Evolutionary conservation across 2,113 vertebrate genomes (phyloP), one percentile per base, ranked within the genome.

Genomic region (Callochromis pleurospilus): DNA sequence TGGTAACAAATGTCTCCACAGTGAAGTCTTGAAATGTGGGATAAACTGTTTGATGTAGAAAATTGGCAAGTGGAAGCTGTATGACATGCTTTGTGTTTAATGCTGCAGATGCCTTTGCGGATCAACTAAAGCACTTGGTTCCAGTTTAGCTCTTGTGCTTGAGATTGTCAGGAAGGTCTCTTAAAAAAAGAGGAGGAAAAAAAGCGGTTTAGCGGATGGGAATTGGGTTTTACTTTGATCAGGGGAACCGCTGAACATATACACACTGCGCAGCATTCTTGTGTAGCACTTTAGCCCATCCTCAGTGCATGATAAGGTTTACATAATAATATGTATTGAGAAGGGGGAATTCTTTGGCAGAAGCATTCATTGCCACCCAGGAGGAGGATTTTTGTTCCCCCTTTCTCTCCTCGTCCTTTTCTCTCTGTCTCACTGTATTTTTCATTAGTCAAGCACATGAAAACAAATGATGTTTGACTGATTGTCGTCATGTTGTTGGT

Each of bases 171-270:
- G 86, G 91, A 53, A 79, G 60, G 87, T 83, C 88, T 73, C 84
- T 89, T 90, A 82, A 90, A 88, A 86, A 79, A 87, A 29, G 40
- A 36, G 21, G 9, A 21, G 36, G 4, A 9, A 60, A 36, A 65
- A 79, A 24, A 36, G 73, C 56, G 89, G 79, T 88, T 92, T 92
- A 87, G 93, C 77, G 82, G 85, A 90, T 82, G 75, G 89, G 94
- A 92, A 91, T 90, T 91, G 84, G 92, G 82, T 93, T 90, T 91
- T 58, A 70, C 93, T 95, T 95, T 95, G 95, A 95, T 96, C 94
- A 92, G 83, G 79, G 81, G 17, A 92, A 91, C 88, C 80, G 62
- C 86, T 88, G 87, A 94, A 88, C 88, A 75, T 86, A 88, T 77
- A 90, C 90, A 91, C 88, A 80, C 56, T 19, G 65, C 15, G 11